phyloP scores from a whole-genome alignment of 2,888 invertebrate species.

The Sepioteuthis lessoniana region DNA sequence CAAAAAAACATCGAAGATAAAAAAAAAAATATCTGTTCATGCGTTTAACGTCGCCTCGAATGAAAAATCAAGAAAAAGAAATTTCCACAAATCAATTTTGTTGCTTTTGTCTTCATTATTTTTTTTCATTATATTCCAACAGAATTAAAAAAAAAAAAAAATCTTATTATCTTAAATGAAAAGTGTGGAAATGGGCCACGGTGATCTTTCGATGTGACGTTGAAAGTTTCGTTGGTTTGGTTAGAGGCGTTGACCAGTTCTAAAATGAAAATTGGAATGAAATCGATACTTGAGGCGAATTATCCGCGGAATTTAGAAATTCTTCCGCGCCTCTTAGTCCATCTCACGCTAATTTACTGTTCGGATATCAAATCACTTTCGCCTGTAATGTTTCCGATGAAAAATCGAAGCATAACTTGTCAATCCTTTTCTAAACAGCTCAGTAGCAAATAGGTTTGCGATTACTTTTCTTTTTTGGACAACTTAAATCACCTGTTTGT shows the following conservation, averaged over 20 bases:
- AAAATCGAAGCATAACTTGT: background rate
- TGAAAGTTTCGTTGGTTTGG: background rate
- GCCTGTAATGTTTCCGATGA: background rate
- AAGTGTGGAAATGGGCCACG: background rate
- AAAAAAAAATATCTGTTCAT: background rate
- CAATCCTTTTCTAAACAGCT: background rate
- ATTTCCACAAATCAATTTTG: background rate
- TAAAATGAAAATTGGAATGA: background rate
- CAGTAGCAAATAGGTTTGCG: background rate
- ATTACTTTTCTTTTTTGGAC: background rate
- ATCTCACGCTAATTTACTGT: background rate
- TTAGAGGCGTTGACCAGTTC: background rate
- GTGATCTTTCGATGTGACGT: background rate
- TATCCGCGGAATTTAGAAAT: background rate
- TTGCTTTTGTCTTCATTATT: background rate
- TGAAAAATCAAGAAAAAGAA: conserved; percentile 3
- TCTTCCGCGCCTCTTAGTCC: background rate
- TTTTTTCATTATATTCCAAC: background rate
- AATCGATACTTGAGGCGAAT: background rate
- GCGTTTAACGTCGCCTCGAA: background rate
- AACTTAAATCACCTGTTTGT: background rate
- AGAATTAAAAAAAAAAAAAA: background rate
- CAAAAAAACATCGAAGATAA: background rate
- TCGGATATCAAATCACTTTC: background rate
- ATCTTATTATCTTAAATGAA: background rate